A percentile compares a stretch with the other conserved stretches of the same genome.
Conservation (phyloP, 2,888 invertebrate genomes). For the Panopea generosa region DNA sequence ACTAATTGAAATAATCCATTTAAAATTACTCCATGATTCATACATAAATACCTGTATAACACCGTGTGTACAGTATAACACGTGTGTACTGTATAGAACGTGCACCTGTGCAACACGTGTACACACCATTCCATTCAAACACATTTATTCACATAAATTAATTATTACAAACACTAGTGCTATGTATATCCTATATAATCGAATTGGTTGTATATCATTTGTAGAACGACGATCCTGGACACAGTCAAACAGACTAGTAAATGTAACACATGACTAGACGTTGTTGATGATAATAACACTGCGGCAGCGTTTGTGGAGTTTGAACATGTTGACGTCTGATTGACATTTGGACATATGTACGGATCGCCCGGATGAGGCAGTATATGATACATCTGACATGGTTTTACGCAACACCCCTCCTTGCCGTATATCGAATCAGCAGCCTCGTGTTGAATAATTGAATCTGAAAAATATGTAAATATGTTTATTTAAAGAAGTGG, state of each 20-base stretch:
- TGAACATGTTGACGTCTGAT: slow-evolving; percentile 49
- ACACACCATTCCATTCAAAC: no score
- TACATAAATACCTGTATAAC: no score
- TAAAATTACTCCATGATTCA: no score
- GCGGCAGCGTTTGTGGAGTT: slow-evolving; percentile 22
- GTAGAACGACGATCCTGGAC: no score
- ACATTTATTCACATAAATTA: no score
- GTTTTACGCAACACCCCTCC: slow-evolving; percentile 50
- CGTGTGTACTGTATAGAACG: no score
- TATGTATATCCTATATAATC: slow-evolving; percentile 57
- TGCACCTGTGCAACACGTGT: no score
- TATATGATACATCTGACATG: slow-evolving; percentile 31
- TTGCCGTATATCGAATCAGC: slow-evolving; percentile 47
- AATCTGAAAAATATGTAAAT: slow-evolving; percentile 45
- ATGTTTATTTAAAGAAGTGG: background rate
- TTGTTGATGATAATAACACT: background rate
- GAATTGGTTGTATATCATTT: background rate
- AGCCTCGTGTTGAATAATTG: slow-evolving; percentile 33
- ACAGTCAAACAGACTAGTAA: no score
- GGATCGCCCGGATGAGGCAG: slow-evolving; percentile 8
- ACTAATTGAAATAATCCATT: no score
- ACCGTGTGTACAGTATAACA: no score
- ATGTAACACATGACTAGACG: no score
- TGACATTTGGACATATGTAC: slow-evolving; percentile 34
- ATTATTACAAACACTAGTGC: slow-evolving; percentile 25